Percentiles rank a stretch among this genome's conserved stretches.
Evolutionary conservation across 2,888 invertebrate species (phyloP).

Genomic region (Merodon equestris): DNA sequence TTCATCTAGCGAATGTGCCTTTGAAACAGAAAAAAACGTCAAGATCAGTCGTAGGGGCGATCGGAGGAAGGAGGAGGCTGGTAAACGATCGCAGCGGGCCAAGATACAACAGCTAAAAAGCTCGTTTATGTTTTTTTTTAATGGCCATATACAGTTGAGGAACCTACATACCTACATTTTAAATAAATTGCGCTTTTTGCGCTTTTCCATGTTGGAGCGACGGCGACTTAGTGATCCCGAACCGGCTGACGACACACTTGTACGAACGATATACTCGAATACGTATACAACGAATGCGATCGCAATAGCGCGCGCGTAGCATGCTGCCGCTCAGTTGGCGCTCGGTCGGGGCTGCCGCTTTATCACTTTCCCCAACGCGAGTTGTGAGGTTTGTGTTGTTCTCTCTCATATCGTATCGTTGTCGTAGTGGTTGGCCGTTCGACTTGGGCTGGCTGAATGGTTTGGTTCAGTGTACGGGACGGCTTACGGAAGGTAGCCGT

Average conservation of each 20-base stretch:
- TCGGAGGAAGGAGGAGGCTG: neutral
- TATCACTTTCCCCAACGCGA: constrained; percentile 62
- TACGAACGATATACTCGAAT: neutral
- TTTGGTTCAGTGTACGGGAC: constrained; percentile 2
- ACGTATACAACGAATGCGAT: constrained; percentile 6
- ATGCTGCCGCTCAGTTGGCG: constrained; percentile 38
- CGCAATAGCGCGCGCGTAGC: constrained; percentile 41
- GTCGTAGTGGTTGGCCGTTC: neutral
- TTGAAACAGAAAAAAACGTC: constrained; percentile 25
- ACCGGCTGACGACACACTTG: no score
- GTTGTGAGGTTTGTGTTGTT: constrained; percentile 26
- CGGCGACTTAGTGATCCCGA: no score
- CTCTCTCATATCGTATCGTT: constrained; percentile 5
- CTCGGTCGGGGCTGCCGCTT: constrained; percentile 37
- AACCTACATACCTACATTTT: constrained; percentile 78
- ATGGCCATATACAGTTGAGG: constrained; percentile 73
- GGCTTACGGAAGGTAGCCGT: constrained; percentile 41
- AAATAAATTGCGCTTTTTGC: constrained; percentile 75
- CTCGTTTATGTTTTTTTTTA: constrained; percentile 57
- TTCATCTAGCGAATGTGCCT: constrained; percentile 46
- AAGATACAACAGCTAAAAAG: constrained; percentile 57
- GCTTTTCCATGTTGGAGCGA: constrained; percentile 31
- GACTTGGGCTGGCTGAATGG: no score
- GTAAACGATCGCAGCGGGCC: constrained; percentile 40
- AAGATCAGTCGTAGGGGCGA: neutral